These are phyloP conservation scores for Balearica regulorum DNA, from an alignment of 2,797 vertebrate genomes.

Conservation along the genomic window DNA sequence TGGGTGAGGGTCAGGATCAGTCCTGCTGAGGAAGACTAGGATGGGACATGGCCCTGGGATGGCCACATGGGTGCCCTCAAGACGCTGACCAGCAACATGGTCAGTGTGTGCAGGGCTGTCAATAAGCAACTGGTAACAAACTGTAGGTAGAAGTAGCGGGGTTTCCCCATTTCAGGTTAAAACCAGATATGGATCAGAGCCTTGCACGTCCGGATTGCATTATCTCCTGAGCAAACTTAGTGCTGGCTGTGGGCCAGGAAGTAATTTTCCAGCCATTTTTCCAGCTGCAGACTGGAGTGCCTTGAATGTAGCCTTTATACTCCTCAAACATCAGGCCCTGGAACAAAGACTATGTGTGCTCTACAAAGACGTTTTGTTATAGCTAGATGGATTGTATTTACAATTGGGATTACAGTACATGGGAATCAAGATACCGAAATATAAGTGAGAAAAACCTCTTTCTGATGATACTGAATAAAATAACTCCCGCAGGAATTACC, in stretches of 20 bases:
- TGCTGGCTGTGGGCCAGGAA: conserved; percentile 36
- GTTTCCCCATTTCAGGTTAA: not conserved
- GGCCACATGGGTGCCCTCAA: fast-evolving
- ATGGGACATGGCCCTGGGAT: not conserved
- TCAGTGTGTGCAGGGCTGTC: not conserved
- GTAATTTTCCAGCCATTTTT: conserved; percentile 64
- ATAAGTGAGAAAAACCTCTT: conserved; percentile 31
- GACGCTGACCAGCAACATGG: fast-evolving
- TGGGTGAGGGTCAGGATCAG: not conserved
- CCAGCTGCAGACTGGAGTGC: conserved; percentile 35
- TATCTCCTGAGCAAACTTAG: conserved; percentile 23
- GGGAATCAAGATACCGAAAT: conserved; percentile 24
- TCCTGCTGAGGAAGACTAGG: not conserved
- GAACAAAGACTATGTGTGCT: conserved; percentile 61
- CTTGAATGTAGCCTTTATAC: conserved; percentile 56
- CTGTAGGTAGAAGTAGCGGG: not conserved
- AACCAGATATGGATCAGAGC: not conserved
- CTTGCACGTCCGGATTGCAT: not conserved
- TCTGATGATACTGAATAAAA: conserved; percentile 8
- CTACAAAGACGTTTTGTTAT: conserved; percentile 53
- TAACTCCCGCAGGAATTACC: not conserved
- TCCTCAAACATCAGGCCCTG: not conserved
- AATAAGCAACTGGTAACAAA: not conserved
- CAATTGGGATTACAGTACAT: conserved; percentile 42
- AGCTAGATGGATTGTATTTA: conserved; percentile 53